Conservation (phyloP, 1,140 invertebrate genomes). For the Hypsibius dujardini region DNA sequence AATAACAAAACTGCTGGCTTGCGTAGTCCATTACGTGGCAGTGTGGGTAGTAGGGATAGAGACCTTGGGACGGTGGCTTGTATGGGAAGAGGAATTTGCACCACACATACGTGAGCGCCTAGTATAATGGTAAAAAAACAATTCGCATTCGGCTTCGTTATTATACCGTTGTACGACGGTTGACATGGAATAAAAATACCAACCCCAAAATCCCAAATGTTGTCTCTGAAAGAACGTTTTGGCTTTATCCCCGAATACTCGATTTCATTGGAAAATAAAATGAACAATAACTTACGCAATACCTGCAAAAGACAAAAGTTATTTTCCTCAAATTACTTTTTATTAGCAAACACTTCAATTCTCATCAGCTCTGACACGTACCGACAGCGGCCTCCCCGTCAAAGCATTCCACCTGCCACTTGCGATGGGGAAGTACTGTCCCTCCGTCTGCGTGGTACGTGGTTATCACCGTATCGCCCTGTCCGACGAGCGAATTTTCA, state of each 20-base stretch:
- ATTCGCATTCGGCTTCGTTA: too few species aligned
- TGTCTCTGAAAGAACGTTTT: too few species aligned
- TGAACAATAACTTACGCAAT: too few species aligned
- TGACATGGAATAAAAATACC: too few species aligned
- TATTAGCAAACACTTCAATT: too few species aligned
- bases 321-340: too few species aligned
- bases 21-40: neutral
- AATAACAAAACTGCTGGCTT: neutral
- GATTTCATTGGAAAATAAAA: too few species aligned
- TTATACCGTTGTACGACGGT: too few species aligned
- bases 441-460: neutral
- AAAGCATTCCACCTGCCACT: constrained; percentile 5
- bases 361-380: too few species aligned
- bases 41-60: constrained; percentile 5
- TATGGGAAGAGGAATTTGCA: neutral
- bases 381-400: neutral
- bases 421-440: neutral
- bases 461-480: neutral
- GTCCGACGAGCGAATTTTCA: neutral
- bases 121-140: too few species aligned
- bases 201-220: constrained; percentile 5
- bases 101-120: neutral
- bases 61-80: neutral
- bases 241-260: too few species aligned
- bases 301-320: too few species aligned